Percentiles rank a stretch among this genome's conserved stretches.
These are phyloP conservation scores for Eristalis intricaria DNA, from an alignment of 2,888 invertebrate genomes.

Conservation along the genomic window DNA sequence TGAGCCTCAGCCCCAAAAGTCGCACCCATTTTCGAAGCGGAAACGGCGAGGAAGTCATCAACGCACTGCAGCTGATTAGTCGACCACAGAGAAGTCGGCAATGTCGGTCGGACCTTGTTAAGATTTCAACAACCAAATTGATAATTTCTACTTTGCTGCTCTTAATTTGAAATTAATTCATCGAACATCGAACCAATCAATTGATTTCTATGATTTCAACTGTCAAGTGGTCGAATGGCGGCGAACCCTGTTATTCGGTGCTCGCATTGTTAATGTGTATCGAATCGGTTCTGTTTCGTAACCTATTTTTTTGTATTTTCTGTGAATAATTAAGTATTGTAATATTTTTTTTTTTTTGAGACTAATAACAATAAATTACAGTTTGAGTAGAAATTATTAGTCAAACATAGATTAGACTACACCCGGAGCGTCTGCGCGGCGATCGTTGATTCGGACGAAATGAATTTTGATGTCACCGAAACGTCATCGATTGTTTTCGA, in stretches of 20 bases:
- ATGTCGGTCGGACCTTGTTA: not conserved
- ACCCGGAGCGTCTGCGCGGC: not conserved
- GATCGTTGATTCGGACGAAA: not conserved
- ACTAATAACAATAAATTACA: not conserved
- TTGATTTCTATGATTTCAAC: slow-evolving; percentile 1
- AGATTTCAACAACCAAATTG: not conserved
- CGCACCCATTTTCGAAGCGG: not conserved
- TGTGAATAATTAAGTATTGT: slow-evolving; percentile 37
- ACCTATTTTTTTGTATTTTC: not conserved
- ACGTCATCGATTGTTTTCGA: not conserved
- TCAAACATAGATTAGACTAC: not conserved
- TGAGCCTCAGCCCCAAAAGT: not conserved
- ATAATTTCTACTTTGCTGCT: not conserved
- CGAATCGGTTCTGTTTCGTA: slow-evolving; percentile 10
- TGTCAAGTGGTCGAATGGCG: not conserved
- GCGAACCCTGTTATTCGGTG: not conserved
- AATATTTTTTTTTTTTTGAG: slow-evolving; percentile 13
- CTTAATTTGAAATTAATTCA: not conserved
- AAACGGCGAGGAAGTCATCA: not conserved
- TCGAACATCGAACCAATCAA: not conserved
- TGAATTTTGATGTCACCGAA: not conserved
- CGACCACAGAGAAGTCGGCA: not conserved
- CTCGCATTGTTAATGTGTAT: not conserved
- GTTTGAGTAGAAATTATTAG: not conserved
- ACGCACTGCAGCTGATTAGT: not conserved